Conservation (phyloP, 2,797 vertebrate genomes). For the Ficedula albicollis region DNA sequence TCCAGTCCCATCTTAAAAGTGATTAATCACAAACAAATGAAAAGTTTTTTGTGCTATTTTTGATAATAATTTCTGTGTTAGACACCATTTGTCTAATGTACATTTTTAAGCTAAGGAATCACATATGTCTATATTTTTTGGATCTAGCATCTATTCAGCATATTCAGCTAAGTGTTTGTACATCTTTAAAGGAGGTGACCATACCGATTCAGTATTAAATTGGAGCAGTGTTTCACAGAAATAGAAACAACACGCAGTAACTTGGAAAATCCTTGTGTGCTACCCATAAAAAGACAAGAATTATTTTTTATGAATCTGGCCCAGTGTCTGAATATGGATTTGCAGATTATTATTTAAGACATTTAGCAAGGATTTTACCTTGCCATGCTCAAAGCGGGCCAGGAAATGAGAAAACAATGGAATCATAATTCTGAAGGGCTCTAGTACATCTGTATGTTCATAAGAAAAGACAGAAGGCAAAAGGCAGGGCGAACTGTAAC, state of each 20-base stretch:
- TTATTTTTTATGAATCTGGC: not conserved
- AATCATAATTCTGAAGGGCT: not conserved
- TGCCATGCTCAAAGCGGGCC: not conserved
- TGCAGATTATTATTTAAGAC: not conserved
- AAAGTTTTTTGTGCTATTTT: not conserved
- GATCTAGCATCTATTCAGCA: not conserved
- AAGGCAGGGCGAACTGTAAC: not conserved
- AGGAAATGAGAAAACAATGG: not conserved
- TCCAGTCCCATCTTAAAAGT: not conserved
- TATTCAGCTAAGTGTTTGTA: not conserved
- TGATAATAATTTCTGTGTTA: not conserved
- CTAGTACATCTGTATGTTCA: not conserved
- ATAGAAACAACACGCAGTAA: not conserved
- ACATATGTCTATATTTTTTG: not conserved
- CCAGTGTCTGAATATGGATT: not conserved
- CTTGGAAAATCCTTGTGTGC: not conserved
- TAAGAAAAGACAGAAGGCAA: not conserved
- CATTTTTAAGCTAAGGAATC: not conserved
- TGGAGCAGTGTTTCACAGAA: not conserved
- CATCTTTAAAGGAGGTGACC: not conserved
- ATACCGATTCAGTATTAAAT: not conserved
- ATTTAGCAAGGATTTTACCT: not conserved
- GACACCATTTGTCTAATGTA: not conserved
- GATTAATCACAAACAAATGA: not conserved
- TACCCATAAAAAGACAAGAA: not conserved